Conservation (phyloP, 2,797 vertebrate genomes). For the Ispidina picta region DNA sequence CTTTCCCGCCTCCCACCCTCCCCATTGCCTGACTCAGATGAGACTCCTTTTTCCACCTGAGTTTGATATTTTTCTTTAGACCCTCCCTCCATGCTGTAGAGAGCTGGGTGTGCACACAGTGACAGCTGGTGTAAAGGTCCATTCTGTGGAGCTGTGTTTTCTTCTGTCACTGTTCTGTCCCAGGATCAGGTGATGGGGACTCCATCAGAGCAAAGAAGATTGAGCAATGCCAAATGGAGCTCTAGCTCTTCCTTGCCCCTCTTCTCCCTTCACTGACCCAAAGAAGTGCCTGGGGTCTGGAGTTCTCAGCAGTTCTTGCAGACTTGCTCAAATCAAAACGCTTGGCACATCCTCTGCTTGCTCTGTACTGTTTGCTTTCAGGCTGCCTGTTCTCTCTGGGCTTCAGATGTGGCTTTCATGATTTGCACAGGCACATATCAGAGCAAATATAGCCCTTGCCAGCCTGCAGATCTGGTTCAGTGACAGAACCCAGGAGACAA, state of each 20-base stretch:
- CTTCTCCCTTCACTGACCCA: accelerated
- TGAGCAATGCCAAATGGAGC: accelerated
- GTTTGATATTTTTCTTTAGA: background rate
- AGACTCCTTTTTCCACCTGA: background rate
- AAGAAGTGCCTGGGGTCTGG: background rate
- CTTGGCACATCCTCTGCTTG: background rate
- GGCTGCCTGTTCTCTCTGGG: background rate
- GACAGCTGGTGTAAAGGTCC: background rate
- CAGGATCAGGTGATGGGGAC: accelerated
- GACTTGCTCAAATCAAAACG: accelerated
- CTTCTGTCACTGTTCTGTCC: background rate
- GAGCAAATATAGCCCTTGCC: background rate
- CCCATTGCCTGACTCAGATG: background rate
- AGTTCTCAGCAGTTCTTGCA: background rate
- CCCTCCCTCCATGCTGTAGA: background rate
- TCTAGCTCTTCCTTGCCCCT: background rate
- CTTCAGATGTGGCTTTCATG: background rate
- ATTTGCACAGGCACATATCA: background rate
- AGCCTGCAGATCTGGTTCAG: background rate
- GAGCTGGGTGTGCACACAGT: accelerated
- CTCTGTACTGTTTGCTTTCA: background rate
- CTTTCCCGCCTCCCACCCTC: no score
- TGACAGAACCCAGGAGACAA: background rate
- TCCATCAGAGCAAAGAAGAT: background rate
- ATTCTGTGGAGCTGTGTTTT: background rate